phyloP scores from a whole-genome alignment of 2,888 invertebrate species.

The Bellardia pandia region DNA sequence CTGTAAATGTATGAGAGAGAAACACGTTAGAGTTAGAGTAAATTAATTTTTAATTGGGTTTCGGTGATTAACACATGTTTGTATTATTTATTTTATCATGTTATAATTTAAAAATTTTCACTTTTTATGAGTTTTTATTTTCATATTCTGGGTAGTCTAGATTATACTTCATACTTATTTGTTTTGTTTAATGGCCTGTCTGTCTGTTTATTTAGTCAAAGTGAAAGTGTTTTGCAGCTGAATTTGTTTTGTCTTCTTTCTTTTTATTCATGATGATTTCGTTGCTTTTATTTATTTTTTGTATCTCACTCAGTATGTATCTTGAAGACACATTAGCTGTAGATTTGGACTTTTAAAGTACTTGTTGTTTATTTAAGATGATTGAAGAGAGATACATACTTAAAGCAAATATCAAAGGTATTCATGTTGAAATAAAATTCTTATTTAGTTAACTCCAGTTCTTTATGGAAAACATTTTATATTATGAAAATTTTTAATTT shows the following conservation, averaged over 20 bases:
- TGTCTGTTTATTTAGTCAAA: slow-evolving; percentile 51
- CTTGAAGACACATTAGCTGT: slow-evolving; percentile 33
- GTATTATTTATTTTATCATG: not conserved
- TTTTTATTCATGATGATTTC: slow-evolving; percentile 31
- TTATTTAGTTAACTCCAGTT: too few relatives aligned
- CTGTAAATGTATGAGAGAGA: slow-evolving; percentile 74
- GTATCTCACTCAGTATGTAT: slow-evolving; percentile 10
- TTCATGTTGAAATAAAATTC: not conserved
- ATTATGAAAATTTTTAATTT: too few relatives aligned
- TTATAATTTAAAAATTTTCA: slow-evolving; percentile 56
- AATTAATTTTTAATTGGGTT: slow-evolving; percentile 34
- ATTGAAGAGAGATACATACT: not conserved
- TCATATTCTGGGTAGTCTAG: slow-evolving; percentile 33
- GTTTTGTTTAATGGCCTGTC: slow-evolving; percentile 5
- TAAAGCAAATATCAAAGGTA: not conserved
- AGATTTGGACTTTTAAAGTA: slow-evolving; percentile 55
- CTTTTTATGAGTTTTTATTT: slow-evolving; percentile 59
- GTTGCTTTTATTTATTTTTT: slow-evolving; percentile 25
- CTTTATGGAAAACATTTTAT: too few relatives aligned
- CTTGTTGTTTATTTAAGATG: slow-evolving; percentile 54
- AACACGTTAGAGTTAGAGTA: slow-evolving; percentile 19
- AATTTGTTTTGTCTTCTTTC: slow-evolving; percentile 47
- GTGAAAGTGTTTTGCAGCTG: slow-evolving; percentile 67
- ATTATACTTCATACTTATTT: slow-evolving; percentile 32
- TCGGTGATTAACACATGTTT: slow-evolving; percentile 38